Evolutionary conservation across 2,113 vertebrate species (phyloP), one percentile per base, ranked within the genome.

Genomic region (Aldabrachelys gigantea): DNA sequence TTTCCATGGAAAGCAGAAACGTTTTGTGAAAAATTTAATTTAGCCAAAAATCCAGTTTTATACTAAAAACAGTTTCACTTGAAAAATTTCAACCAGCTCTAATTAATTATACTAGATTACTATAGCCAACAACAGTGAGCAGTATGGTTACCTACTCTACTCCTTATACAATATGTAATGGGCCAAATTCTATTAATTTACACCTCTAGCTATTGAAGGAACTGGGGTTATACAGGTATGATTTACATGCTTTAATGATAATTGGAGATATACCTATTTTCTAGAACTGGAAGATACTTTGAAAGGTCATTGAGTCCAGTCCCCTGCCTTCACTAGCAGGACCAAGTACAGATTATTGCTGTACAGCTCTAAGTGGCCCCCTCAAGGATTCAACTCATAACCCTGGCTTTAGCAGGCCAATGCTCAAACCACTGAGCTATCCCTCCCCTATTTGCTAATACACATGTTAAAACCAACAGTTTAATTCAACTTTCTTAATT

Each of bases 211-310:
- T 53, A 65, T 76, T 82, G 52, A 82, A 89, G 49, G 50, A 2
- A 76, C 65, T 13, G 10, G 11, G 1, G 10, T 22, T 75, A 53
- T 12, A 53, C 16, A 29, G 47, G 9, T 49, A 17, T 0, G 0
- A 21, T 83, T 81, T 27, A 62, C 86, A 12, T 11, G 3, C 6
- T 69, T 82, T 59, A 57, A 80, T n/a, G 47, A 9, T 47, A 47
- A 47, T 47, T 47, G 47, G 47, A 47, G 47, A 47, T 47, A 47
- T 47, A 47, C 47, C 8, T 47, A 47, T 47, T 47, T 47, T 8
- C 47, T 47, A 47, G 8, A 47, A 47, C 47, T 47, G 47, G 47
- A 9, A 47, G 47, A 9, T 8, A 47, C 47, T 9, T 9, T 47
- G 47, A 47, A 47, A 47, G 47, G 47, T 47, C 47, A 47, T 47